Percentiles rank a stretch among this genome's conserved stretches.
These are phyloP conservation scores for Villa cingulata DNA, from an alignment of 2,888 invertebrate species.

Conservation along the genomic window DNA sequence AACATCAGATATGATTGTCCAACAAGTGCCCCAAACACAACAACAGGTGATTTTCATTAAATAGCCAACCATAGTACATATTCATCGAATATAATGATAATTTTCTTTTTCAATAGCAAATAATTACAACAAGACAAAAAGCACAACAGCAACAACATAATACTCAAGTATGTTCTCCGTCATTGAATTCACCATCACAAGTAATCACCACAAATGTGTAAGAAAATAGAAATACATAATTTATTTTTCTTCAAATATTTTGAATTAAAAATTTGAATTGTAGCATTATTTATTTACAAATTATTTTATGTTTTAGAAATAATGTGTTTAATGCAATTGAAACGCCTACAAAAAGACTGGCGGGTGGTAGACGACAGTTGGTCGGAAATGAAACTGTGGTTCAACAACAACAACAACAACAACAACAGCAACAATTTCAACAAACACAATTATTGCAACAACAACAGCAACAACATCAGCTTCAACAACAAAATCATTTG, in stretches of 20 bases:
- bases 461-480: slow-evolving; percentile 9
- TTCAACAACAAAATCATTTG: slow-evolving; percentile 5
- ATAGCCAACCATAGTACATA: no score
- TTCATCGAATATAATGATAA: no score
- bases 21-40: slow-evolving; percentile 14
- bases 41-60: no score
- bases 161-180: not conserved
- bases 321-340: slow-evolving; percentile 1
- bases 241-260: no score
- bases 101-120: slow-evolving; percentile 2
- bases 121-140: slow-evolving; percentile 3
- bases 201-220: slow-evolving; percentile 6
- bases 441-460: slow-evolving; percentile 3
- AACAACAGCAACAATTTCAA: slow-evolving; percentile 2
- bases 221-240: not conserved
- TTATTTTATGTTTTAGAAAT: not conserved
- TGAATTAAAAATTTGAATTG: not conserved
- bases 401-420: slow-evolving; percentile 10
- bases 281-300: not conserved
- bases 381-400: not conserved
- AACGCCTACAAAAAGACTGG: slow-evolving; percentile 4
- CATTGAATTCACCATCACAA: slow-evolving; percentile 3
- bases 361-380: slow-evolving; percentile 1
- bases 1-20: slow-evolving; percentile 8
- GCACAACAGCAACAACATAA: slow-evolving; percentile 4